Conservation (phyloP, 2,888 invertebrate genomes). For the Archips crataeganus region DNA sequence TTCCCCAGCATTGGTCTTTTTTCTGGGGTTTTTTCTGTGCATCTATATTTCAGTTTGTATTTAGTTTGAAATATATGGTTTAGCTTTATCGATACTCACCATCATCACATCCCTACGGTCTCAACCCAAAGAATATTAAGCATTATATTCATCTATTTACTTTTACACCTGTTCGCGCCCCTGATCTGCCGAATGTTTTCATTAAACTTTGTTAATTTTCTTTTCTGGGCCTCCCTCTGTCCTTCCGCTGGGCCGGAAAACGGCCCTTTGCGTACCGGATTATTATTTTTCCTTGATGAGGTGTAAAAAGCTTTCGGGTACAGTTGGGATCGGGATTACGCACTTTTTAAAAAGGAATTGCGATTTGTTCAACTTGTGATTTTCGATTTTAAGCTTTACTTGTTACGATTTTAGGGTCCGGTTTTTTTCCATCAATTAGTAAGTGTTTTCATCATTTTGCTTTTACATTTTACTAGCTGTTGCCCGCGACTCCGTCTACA, state of each 20-base stretch:
- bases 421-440: background rate
- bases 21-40: too few relatives aligned
- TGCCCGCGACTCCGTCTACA: too few relatives aligned
- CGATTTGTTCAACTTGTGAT: slow-evolving; percentile 17
- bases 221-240: slow-evolving; percentile 49
- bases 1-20: too few relatives aligned
- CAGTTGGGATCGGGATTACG: slow-evolving; percentile 12
- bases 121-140: slow-evolving; percentile 47
- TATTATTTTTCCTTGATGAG: slow-evolving; percentile 55
- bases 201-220: slow-evolving; percentile 79
- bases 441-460: too few relatives aligned
- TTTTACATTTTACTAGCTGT: too few relatives aligned
- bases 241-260: slow-evolving; percentile 17
- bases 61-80: too few relatives aligned
- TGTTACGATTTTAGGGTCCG: background rate
- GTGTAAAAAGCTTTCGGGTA: slow-evolving; percentile 39
- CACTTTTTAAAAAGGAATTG: slow-evolving; percentile 16
- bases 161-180: slow-evolving; percentile 65
- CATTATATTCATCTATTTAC: slow-evolving; percentile 60
- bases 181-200: slow-evolving; percentile 64
- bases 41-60: too few relatives aligned
- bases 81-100: background rate
- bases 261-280: slow-evolving; percentile 47
- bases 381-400: background rate
- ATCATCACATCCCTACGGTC: slow-evolving; percentile 44